Evolutionary conservation across 2,888 invertebrate species (phyloP), one percentile per base, ranked within the genome.

Genomic region (Cephus nigrinus): DNA sequence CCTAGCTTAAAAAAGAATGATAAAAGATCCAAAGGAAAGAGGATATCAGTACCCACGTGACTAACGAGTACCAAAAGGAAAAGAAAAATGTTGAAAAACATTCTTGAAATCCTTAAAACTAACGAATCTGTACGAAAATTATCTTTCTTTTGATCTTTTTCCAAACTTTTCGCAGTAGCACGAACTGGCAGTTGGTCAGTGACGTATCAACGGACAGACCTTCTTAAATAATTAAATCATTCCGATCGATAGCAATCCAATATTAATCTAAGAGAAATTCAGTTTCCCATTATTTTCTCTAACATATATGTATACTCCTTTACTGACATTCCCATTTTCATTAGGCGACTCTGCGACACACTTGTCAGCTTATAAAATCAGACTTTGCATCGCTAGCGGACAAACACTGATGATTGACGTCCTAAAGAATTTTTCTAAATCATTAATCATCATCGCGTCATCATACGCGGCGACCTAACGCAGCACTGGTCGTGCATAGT

Each of bases 351-450:
- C 71, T 74, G 31, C 71, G 31, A 30, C 30, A 3, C n/a, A 11
- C 68, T 1, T 69, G 78, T 78, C 78, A 76, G 79, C 72, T 81
- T 86, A 86, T 82, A 87, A 88, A 86, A 86, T 88, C 86, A 85
- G 85, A 85, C 85, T 86, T 84, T 76, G 79, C 72, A 79, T 80
- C 9, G 55, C 23, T 23, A 9, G 23, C 73, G 76, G 75, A 80
- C 72, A 76, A 79, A 76, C 78, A 75, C 55, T 74, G 76, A 82
- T 74, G 79, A 76, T 69, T 78, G 68, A 74, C 55, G 55, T 55
- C 73, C n/a, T 75, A 74, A 75, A 36, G 73, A 81, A 78, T 80
- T 74, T 55, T 72, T 55, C 74, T 78, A 33, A 75, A 36, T 69
- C 69, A 12, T 74, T 36, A 12, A 77, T 33, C 11, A 31, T 32